phyloP scores from a whole-genome alignment of 2,888 invertebrate species.

The Galerucella calmariensis region DNA sequence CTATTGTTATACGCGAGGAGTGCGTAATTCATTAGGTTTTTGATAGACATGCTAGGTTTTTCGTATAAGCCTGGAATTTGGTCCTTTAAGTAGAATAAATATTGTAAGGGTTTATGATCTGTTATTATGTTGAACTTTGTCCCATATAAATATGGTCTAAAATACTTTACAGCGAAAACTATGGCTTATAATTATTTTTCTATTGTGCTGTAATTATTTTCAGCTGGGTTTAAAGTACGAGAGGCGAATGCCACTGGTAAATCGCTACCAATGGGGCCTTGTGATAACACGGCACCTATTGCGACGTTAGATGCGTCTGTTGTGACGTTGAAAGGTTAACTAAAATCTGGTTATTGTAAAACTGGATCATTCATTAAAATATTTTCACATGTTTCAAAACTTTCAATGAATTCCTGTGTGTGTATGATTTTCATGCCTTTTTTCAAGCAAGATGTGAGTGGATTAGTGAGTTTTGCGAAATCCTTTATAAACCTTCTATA shows the following conservation, averaged over 20 bases:
- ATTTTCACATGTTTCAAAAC: constrained; percentile 28
- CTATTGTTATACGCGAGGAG: constrained; percentile 19
- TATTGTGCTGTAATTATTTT: constrained; percentile 39
- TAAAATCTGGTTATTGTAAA: constrained; percentile 12
- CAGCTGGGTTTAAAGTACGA: constrained; percentile 40
- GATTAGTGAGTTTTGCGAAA: constrained; percentile 39
- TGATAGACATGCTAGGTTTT: neutral
- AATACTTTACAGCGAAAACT: constrained; percentile 42
- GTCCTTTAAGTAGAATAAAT: neutral
- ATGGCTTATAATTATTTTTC: constrained; percentile 44
- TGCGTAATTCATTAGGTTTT: constrained; percentile 22
- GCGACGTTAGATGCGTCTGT: constrained; percentile 36
- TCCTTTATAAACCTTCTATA: constrained; percentile 41
- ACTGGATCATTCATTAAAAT: constrained; percentile 3
- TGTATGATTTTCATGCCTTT: constrained; percentile 20
- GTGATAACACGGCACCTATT: constrained; percentile 32
- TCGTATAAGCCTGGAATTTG: constrained; percentile 31
- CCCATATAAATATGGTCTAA: constrained; percentile 38
- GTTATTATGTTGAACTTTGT: too few relatives aligned
- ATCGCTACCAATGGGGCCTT: constrained; percentile 34
- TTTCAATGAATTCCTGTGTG: constrained; percentile 9
- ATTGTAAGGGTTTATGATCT: too few relatives aligned
- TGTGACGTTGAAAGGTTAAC: constrained; percentile 38
- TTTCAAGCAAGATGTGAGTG: constrained; percentile 36
- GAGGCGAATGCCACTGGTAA: constrained; percentile 42